Evolutionary conservation across 2,113 vertebrate species (phyloP).

Genomic region (Guaruba guarouba): DNA sequence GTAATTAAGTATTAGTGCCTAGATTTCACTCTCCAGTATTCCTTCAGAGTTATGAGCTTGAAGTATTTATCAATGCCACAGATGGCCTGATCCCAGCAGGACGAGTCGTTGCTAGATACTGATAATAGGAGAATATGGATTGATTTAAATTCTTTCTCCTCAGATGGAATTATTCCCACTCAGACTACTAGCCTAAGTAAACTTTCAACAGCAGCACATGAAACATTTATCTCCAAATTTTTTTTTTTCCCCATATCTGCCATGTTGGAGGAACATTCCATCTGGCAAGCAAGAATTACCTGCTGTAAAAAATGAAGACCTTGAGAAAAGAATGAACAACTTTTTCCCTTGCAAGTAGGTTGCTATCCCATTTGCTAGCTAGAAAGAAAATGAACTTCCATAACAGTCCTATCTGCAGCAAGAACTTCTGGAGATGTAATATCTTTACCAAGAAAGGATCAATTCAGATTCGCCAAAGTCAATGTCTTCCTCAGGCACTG

Average conservation of each 20-base stretch:
- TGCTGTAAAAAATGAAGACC: neutral
- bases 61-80: neutral
- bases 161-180: conserved; percentile 4
- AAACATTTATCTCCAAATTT: neutral
- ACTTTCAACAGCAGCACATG: neutral
- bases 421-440: neutral
- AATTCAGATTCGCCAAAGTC: neutral
- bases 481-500: fast-evolving
- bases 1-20: neutral
- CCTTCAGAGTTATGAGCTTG: neutral
- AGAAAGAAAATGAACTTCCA: neutral
- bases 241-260: neutral
- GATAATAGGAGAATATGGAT: neutral
- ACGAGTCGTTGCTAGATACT: neutral
- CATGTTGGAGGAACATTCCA: neutral
- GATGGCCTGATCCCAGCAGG: neutral
- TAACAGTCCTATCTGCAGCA: neutral
- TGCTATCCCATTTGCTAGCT: neutral
- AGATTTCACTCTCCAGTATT: neutral
- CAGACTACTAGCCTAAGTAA: neutral
- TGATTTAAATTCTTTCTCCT: neutral
- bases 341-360: neutral
- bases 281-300: neutral
- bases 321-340: neutral
- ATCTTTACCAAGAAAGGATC: neutral